phyloP scores from a whole-genome alignment of 2,113 vertebrate genomes.

The Xenotilapia longispinis region DNA sequence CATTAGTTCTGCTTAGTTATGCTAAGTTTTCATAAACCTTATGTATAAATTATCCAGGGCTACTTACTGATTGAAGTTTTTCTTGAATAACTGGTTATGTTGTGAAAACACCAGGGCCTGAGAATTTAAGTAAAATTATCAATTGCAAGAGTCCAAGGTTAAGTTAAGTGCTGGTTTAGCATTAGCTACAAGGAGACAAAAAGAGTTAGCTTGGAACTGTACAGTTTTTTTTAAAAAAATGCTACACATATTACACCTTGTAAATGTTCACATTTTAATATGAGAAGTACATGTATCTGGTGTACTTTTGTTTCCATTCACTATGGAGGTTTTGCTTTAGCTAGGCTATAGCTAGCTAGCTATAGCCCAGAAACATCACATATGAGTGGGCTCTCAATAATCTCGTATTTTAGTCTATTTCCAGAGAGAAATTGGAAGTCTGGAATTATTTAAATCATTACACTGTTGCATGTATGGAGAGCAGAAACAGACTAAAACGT shows the following conservation, averaged over 20 bases:
- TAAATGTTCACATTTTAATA: background rate
- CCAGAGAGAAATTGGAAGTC: background rate
- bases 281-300: background rate
- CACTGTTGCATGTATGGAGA: rapidly evolving
- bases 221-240: background rate
- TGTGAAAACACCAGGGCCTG: background rate
- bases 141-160: background rate
- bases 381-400: background rate
- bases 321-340: background rate
- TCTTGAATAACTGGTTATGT: background rate
- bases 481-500: background rate
- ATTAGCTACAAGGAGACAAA: background rate
- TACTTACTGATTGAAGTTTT: background rate
- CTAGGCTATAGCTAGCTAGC: background rate
- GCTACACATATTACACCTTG: background rate
- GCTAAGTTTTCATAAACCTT: background rate
- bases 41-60: background rate
- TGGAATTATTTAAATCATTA: background rate
- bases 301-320: background rate
- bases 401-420: background rate
- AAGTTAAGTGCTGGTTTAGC: background rate
- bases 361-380: background rate
- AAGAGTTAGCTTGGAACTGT: background rate
- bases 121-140: background rate
- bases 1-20: background rate